Conservation (phyloP, 2,113 vertebrate genomes). For the Nothoprocta pentlandii region DNA sequence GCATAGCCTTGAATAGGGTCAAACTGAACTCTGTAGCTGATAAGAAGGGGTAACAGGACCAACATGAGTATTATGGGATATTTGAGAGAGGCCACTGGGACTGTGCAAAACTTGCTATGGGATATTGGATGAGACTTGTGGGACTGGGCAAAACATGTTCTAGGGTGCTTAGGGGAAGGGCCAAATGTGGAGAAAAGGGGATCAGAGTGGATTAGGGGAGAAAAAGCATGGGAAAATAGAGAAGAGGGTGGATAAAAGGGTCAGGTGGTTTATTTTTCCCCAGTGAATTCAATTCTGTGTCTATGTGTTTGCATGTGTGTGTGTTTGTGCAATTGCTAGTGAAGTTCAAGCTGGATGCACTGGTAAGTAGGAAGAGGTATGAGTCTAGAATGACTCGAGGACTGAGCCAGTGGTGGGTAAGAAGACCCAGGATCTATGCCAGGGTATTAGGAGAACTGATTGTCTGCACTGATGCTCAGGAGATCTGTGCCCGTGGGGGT, state of each 20-base stretch:
- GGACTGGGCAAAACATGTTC: background rate
- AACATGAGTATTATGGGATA: rapidly evolving
- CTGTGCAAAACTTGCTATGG: rapidly evolving
- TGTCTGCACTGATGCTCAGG: background rate
- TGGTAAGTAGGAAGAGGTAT: background rate
- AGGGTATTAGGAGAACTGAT: background rate
- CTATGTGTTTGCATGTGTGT: rapidly evolving
- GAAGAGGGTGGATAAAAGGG: background rate
- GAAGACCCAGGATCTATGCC: background rate
- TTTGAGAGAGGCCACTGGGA: background rate
- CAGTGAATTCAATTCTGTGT: background rate
- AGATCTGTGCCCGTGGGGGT: background rate
- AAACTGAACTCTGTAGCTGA: background rate
- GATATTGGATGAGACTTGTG: background rate
- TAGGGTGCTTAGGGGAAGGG: background rate
- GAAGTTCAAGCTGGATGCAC: background rate
- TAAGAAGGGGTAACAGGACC: background rate
- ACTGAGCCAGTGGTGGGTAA: background rate
- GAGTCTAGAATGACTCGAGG: background rate
- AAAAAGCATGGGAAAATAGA: background rate
- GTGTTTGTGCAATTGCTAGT: background rate
- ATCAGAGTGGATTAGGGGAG: background rate
- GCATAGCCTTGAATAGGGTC: rapidly evolving
- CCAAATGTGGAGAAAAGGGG: background rate
- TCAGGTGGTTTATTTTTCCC: rapidly evolving